phyloP scores from a whole-genome alignment of 1,140 invertebrate genomes.

The Sarcophaga bullata region DNA sequence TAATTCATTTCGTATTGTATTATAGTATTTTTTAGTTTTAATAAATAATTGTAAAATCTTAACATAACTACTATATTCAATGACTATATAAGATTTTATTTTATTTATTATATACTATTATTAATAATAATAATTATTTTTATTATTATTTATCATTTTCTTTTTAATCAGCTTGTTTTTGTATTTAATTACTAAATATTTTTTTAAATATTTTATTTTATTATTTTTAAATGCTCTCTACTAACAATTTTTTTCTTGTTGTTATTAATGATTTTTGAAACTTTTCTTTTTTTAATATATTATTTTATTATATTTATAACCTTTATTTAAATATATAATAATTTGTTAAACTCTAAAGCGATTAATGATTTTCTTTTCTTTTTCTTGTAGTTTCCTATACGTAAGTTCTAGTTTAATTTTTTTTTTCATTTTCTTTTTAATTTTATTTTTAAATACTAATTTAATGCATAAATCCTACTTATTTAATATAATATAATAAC shows the following conservation, averaged over 20 bases:
- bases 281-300: slow-evolving; percentile 17
- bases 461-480: slow-evolving; percentile 33
- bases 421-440: slow-evolving; percentile 27
- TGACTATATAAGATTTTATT: slow-evolving; percentile 48
- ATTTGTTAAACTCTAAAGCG: slow-evolving; percentile 46
- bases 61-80: slow-evolving; percentile 62
- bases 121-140: too few species aligned
- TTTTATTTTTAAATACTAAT: slow-evolving; percentile 31
- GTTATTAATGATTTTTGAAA: neutral
- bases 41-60: slow-evolving; percentile 61
- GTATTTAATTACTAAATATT: slow-evolving; percentile 33
- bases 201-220: neutral
- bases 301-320: slow-evolving; percentile 32
- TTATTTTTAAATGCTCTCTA: slow-evolving; percentile 21
- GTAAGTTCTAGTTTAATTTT: slow-evolving; percentile 10
- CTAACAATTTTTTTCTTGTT: slow-evolving; percentile 20
- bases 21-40: slow-evolving; percentile 42
- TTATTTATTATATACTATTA: too few species aligned
- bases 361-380: slow-evolving; percentile 34
- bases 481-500: slow-evolving; percentile 29
- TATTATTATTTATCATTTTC: neutral
- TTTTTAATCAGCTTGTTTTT: slow-evolving; percentile 25
- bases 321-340: slow-evolving; percentile 36
- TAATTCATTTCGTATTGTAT: neutral
- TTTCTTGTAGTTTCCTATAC: slow-evolving; percentile 7